phyloP scores from a whole-genome alignment of 2,888 invertebrate genomes.

The Kryphioiulus occultus region DNA sequence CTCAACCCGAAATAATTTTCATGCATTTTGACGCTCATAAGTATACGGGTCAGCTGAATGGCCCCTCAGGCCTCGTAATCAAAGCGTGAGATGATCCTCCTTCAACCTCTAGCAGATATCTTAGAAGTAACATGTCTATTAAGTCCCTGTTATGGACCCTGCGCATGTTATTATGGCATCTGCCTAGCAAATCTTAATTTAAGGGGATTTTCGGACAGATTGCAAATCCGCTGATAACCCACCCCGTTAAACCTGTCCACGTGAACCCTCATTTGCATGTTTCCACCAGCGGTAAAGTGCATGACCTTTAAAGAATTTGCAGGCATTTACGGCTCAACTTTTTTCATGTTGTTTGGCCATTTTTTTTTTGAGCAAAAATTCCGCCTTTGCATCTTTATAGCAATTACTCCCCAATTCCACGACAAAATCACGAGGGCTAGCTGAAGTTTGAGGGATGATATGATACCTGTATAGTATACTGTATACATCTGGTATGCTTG shows the following conservation, averaged over 20 bases:
- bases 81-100: constrained; percentile 17
- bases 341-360: background rate
- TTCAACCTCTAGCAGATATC: constrained; percentile 8
- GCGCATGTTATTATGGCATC: constrained; percentile 9
- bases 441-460: too few species aligned
- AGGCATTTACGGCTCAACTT: background rate
- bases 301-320: background rate
- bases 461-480: too few species aligned
- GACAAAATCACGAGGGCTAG: background rate
- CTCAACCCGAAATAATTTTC: background rate
- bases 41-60: background rate
- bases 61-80: background rate
- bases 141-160: constrained; percentile 8
- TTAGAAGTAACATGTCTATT: background rate
- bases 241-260: constrained; percentile 8
- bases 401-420: background rate
- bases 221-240: background rate
- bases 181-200: constrained; percentile 8
- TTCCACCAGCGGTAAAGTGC: background rate
- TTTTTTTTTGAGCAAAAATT: background rate
- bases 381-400: background rate
- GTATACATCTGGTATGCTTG: background rate
- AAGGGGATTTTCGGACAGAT: constrained; percentile 1
- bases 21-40: background rate
- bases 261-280: background rate